Percentiles rank a stretch among this genome's conserved stretches.
Conservation (phyloP, 2,113 vertebrate species). For the Ondatra zibethicus region DNA sequence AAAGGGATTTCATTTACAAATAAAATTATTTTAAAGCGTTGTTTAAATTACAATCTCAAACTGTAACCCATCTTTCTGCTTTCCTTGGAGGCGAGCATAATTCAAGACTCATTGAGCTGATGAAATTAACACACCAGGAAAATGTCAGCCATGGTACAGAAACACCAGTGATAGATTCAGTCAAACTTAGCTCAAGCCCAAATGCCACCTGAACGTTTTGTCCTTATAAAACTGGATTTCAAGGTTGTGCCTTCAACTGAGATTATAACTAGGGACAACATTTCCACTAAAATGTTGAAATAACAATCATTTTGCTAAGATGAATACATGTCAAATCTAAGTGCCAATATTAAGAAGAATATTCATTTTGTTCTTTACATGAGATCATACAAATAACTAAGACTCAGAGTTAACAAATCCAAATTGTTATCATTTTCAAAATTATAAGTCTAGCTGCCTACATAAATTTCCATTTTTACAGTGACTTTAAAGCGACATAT, state of each 20-base stretch:
- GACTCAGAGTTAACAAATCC: neutral
- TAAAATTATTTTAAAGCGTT: neutral
- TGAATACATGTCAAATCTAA: constrained; percentile 21
- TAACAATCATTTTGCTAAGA: constrained; percentile 46
- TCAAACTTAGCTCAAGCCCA: neutral
- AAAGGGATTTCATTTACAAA: constrained; percentile 33
- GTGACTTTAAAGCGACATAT: constrained; percentile 48
- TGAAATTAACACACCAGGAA: neutral
- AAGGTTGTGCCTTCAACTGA: neutral
- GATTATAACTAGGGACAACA: neutral
- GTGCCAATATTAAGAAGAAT: neutral
- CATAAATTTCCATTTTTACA: neutral
- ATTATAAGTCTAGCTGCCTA: neutral
- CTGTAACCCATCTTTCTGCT: neutral
- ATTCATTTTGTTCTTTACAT: constrained; percentile 14
- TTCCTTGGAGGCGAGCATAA: neutral
- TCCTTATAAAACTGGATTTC: neutral
- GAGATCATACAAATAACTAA: neutral
- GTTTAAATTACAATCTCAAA: constrained; percentile 31
- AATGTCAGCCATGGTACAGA: neutral
- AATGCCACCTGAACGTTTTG: neutral
- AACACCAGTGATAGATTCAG: neutral
- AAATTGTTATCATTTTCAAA: constrained; percentile 60
- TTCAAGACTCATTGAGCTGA: neutral
- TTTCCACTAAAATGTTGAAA: constrained; percentile 5